Conservation (phyloP, 1,140 invertebrate species). For the Zaprionus ornatus region DNA sequence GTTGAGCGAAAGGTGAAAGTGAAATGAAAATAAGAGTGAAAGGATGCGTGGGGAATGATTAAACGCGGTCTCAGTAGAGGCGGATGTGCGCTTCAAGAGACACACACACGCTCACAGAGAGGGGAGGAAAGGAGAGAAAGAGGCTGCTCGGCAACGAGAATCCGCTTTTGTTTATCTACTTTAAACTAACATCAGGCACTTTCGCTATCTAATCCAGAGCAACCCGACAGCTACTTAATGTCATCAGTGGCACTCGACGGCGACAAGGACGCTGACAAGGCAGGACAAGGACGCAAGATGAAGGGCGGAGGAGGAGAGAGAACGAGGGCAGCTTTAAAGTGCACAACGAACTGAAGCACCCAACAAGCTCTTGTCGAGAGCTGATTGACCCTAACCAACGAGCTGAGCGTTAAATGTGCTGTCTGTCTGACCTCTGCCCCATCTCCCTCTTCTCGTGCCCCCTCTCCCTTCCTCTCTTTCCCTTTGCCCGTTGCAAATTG, state of each 20-base stretch:
- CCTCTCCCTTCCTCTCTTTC: background rate
- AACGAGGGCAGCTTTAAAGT: constrained; percentile 51
- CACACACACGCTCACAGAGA: constrained; percentile 5
- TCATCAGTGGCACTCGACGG: constrained; percentile 71
- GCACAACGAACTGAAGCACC: constrained; percentile 51
- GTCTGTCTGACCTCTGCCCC: background rate
- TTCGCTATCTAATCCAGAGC: constrained; percentile 77
- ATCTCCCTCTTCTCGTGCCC: background rate
- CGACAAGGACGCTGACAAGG: constrained; percentile 63
- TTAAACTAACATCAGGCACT: constrained; percentile 81
- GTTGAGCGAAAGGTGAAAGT: background rate
- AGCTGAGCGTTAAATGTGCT: constrained; percentile 25
- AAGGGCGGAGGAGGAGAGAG: background rate
- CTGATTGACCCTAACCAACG: constrained; percentile 29
- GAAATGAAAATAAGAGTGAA: constrained; percentile 16
- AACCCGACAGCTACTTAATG: constrained; percentile 80
- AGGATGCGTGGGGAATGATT: constrained; percentile 34
- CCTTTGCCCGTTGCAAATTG: constrained; percentile 61
- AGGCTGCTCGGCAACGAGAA: constrained; percentile 13
- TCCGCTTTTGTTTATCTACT: constrained; percentile 79
- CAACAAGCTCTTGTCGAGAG: background rate
- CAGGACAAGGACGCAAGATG: constrained; percentile 15
- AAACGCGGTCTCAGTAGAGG: constrained; percentile 21
- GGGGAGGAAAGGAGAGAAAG: constrained; percentile 13
- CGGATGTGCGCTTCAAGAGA: constrained; percentile 51